Percentiles rank a stretch among this genome's conserved stretches.
Evolutionary conservation across 2,797 vertebrate species (phyloP).

Genomic region (Neosilurus mollespiculum): DNA sequence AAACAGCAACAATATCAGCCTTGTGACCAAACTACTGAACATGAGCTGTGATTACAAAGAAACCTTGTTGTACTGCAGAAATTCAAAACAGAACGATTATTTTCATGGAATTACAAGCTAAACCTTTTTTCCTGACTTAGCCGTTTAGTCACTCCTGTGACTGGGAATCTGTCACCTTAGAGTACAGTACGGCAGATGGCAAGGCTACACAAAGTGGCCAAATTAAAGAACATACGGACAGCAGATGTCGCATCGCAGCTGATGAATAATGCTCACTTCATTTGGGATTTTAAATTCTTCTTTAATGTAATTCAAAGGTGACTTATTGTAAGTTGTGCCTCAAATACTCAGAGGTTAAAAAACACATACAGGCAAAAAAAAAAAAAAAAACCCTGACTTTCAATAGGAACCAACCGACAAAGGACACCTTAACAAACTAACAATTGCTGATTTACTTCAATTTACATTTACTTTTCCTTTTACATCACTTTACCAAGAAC

Average conservation of each 20-base stretch:
- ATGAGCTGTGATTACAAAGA: neutral
- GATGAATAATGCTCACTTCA: conserved; percentile 23
- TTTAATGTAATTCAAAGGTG: neutral
- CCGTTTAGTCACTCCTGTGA: neutral
- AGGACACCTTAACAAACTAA: neutral
- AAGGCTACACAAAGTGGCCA: conserved; percentile 45
- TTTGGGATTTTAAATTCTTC: neutral
- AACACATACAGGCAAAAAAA: neutral
- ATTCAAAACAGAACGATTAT: neutral
- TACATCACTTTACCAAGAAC: neutral
- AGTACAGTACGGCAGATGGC: conserved; percentile 44
- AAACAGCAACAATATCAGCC: neutral
- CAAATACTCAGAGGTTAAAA: neutral
- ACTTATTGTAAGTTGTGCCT: neutral
- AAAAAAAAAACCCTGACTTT: neutral
- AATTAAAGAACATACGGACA: conserved; percentile 44
- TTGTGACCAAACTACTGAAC: neutral
- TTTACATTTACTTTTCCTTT: neutral
- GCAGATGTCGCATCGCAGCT: conserved; percentile 39
- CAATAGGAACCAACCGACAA: neutral
- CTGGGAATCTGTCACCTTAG: neutral
- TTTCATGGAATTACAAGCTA: neutral
- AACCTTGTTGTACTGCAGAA: neutral
- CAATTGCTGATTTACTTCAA: neutral
- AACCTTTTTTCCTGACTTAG: neutral